Evolutionary conservation across 2,888 invertebrate species (phyloP), one percentile per base, ranked within the genome.

Genomic region (Tiliacea aurago): DNA sequence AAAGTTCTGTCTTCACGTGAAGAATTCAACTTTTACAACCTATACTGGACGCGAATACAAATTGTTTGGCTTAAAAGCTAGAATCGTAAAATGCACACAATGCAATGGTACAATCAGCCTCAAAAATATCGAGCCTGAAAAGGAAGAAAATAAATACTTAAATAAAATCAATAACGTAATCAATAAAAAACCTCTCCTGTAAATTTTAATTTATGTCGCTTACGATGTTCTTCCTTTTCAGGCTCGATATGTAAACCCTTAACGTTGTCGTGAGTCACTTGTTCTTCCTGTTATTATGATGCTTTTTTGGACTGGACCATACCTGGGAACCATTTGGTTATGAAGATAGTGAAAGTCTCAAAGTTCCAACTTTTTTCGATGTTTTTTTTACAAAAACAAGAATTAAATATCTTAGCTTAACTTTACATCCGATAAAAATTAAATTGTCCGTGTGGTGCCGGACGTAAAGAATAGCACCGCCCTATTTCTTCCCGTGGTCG

Each of bases 31-130:
- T 94, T 95, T 95, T 95, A 96, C 93, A 89, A 86, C 91, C 87
- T 73, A 76, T 84, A 89, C 93, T 85, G 86, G 87, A 87, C 85
- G 84, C 86, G 95, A 95, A 96, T 96, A 96, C 93, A 94, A 95
- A 96, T 94, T 92, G 94, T 94, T 94, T 92, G 86, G 83, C 84
- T 87, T 78, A 86, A 90, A 91, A 23, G 41, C 56, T 47, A 78
- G 86, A 90, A 91, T 93, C 95, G 94, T 95, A 95, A 95, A 95
- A 94, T 91, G 90, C 92, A 93, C 93, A 93, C 92, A 85, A n/a
- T n/a, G n/a, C n/a, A n/a, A n/a, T 85, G 75, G 86, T 87, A 64
- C 37, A n/a, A 18, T 53, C 37, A 18, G 53, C 2, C 4, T 7
- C 37, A 64, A 51, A 37, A 64, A 33, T 9, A 56, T 28, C n/a